These are phyloP conservation scores for Lydus trimaculatus DNA, from an alignment of 2,888 invertebrate species.

Conservation along the genomic window DNA sequence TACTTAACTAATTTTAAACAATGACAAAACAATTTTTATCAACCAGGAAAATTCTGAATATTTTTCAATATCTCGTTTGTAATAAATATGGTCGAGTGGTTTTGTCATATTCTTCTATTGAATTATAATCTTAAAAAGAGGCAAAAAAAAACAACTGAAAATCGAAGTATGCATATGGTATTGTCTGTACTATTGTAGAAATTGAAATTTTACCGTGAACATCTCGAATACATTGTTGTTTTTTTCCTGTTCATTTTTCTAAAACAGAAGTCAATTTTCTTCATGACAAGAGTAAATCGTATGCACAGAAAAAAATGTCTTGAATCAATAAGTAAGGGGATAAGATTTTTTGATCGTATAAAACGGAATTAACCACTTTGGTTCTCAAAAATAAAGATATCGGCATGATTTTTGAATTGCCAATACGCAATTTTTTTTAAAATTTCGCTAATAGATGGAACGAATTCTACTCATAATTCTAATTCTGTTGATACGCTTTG, in stretches of 20 bases:
- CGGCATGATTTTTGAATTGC: too few relatives aligned
- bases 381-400: too few relatives aligned
- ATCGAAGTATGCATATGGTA: constrained; percentile 31
- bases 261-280: constrained; percentile 9
- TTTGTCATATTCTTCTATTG: constrained; percentile 13
- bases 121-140: constrained; percentile 8
- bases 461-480: too few relatives aligned
- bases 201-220: constrained; percentile 33
- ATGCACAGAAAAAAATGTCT: neutral
- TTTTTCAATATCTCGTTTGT: constrained; percentile 11
- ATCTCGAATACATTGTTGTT: neutral
- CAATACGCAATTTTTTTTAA: too few relatives aligned
- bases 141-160: constrained; percentile 8
- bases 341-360: neutral
- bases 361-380: too few relatives aligned
- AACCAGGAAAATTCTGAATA: neutral
- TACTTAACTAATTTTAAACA: neutral
- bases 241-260: neutral
- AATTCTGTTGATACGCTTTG: too few relatives aligned
- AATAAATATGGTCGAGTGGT: constrained; percentile 23
- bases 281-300: neutral
- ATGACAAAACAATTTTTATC: constrained; percentile 5
- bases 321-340: neutral
- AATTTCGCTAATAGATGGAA: too few relatives aligned
- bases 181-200: constrained; percentile 32